phyloP scores from a whole-genome alignment of 2,888 invertebrate genomes.

The Drosophila prolongata region DNA sequence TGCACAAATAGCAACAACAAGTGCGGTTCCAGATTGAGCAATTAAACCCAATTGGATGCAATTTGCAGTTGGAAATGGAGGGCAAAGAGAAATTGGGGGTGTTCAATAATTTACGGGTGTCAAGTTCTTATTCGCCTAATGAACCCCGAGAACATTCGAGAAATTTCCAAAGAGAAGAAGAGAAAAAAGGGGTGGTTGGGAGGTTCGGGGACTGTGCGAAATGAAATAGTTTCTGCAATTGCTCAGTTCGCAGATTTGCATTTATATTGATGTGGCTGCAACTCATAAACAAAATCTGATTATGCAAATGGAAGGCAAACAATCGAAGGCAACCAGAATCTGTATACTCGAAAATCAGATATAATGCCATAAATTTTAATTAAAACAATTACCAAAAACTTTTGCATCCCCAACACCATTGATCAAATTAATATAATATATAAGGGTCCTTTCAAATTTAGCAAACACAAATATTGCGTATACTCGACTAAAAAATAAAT shows the following conservation, averaged over 20 bases:
- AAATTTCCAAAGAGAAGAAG: conserved; percentile 9
- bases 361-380: conserved; percentile 1
- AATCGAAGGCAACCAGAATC: conserved; percentile 16
- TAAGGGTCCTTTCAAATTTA: no score
- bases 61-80: conserved; percentile 35
- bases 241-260: conserved; percentile 40
- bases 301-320: conserved; percentile 42
- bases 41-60: conserved; percentile 56
- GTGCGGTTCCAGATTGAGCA: conserved; percentile 39
- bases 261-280: conserved; percentile 38
- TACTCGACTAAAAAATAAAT: no score
- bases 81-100: conserved; percentile 13
- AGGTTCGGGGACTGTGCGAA: background rate
- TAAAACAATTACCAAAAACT: no score
- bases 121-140: conserved; percentile 47
- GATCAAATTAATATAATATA: no score
- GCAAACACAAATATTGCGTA: no score
- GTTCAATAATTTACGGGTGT: conserved; percentile 47
- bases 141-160: conserved; percentile 39
- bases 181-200: background rate
- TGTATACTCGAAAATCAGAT: conserved; percentile 1
- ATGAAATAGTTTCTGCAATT: conserved; percentile 31
- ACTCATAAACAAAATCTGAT: conserved; percentile 56
- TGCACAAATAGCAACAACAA: conserved; percentile 21
- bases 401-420: no score